Percentiles rank a stretch among this genome's conserved stretches.
These are phyloP conservation scores for Aleiodes testaceus DNA, from an alignment of 2,888 invertebrate genomes.

Conservation along the genomic window DNA sequence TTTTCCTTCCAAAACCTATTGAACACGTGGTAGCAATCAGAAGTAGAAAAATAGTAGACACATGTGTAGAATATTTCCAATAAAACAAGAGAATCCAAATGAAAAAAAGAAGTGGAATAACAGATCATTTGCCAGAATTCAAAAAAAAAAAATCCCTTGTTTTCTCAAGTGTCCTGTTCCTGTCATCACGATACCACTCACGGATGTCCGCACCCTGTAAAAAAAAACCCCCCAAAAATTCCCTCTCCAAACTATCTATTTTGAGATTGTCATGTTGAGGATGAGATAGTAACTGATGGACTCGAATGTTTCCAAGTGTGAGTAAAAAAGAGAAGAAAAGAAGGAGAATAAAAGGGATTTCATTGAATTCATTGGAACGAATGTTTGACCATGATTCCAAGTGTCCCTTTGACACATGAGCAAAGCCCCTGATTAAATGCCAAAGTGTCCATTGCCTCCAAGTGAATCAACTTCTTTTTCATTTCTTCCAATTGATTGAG, in stretches of 20 bases:
- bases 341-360: background rate
- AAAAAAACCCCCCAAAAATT: slow-evolving; percentile 15
- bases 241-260: slow-evolving; percentile 9
- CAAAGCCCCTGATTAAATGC: slow-evolving; percentile 52
- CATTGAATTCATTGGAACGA: slow-evolving; percentile 38
- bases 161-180: slow-evolving; percentile 37
- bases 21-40: too few species aligned
- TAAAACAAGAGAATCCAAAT: too few species aligned
- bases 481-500: slow-evolving; percentile 4
- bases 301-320: background rate
- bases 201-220: slow-evolving; percentile 27
- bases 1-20: background rate
- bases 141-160: slow-evolving; percentile 8
- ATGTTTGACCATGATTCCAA: slow-evolving; percentile 55
- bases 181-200: slow-evolving; percentile 25
- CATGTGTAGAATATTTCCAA: too few species aligned
- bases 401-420: slow-evolving; percentile 46
- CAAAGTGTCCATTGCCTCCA: slow-evolving; percentile 33
- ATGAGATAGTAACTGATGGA: background rate
- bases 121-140: too few species aligned
- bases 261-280: slow-evolving; percentile 6
- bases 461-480: slow-evolving; percentile 37
- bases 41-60: too few species aligned
- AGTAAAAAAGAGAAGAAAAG: background rate
- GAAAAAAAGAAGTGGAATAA: too few species aligned